phyloP scores from a whole-genome alignment of 2,888 invertebrate species.

The Drosophila rubida region DNA sequence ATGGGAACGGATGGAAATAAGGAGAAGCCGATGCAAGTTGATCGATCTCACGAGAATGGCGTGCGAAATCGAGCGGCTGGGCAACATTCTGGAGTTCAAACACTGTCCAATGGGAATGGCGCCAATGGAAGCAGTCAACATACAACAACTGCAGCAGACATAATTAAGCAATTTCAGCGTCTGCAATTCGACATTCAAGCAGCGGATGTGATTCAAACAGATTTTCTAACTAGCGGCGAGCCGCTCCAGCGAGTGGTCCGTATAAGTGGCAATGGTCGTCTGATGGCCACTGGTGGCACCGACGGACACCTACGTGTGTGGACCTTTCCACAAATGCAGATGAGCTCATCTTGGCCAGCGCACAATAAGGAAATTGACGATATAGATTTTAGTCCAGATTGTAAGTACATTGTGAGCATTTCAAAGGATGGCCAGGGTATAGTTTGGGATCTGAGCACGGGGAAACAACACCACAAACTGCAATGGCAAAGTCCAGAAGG shows the following conservation, averaged over 20 bases:
- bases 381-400: slow-evolving; percentile 94
- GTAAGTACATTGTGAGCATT: slow-evolving; percentile 91
- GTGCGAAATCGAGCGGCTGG: slow-evolving; percentile 71
- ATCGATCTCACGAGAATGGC: slow-evolving; percentile 82
- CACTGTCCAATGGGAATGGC: slow-evolving; percentile 78
- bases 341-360: slow-evolving; percentile 89
- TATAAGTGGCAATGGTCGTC: slow-evolving; percentile 90
- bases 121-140: slow-evolving; percentile 64
- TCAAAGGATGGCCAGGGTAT: slow-evolving; percentile 94
- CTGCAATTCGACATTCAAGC: slow-evolving; percentile 91
- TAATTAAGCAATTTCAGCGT: slow-evolving; percentile 85
- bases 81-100: slow-evolving; percentile 78
- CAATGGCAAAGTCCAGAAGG: slow-evolving; percentile 91
- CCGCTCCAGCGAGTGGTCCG: slow-evolving; percentile 94
- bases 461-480: slow-evolving; percentile 89
- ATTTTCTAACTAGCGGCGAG: slow-evolving; percentile 90
- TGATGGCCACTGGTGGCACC: slow-evolving; percentile 96
- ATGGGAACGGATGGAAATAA: slow-evolving; percentile 84
- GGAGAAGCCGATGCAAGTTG: slow-evolving; percentile 53
- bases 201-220: slow-evolving; percentile 93
- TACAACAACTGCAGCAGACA: slow-evolving; percentile 51
- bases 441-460: slow-evolving; percentile 90
- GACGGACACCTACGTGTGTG: slow-evolving; percentile 95
- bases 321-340: slow-evolving; percentile 93
- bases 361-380: slow-evolving; percentile 97